Conservation (phyloP, 2,888 invertebrate genomes). For the Aphodius sticticus region DNA sequence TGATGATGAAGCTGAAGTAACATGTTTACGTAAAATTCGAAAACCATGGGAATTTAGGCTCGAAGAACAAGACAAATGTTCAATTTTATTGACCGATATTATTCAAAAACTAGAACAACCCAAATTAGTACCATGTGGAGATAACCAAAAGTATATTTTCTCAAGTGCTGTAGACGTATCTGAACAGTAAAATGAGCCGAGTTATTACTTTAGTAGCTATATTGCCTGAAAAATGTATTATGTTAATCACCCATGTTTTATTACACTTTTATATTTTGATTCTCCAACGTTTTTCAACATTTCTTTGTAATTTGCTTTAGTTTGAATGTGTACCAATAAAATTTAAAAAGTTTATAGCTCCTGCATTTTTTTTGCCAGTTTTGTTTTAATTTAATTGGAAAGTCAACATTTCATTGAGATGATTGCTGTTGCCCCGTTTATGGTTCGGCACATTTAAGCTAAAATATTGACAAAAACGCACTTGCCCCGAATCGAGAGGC, state of each 20-base stretch:
- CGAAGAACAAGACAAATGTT: constrained; percentile 34
- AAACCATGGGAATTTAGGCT: constrained; percentile 30
- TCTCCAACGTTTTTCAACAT: not conserved
- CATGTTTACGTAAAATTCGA: constrained; percentile 32
- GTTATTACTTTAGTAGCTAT: no score
- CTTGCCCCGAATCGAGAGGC: constrained; percentile 31
- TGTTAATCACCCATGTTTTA: not conserved
- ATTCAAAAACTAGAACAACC: constrained; percentile 35
- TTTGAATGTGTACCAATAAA: constrained; percentile 23
- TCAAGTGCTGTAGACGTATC: constrained; percentile 24
- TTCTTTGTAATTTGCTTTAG: constrained; percentile 8
- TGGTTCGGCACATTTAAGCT: constrained; percentile 12
- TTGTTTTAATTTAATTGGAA: constrained; percentile 17
- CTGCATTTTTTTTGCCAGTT: constrained; percentile 17
- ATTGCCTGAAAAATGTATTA: not conserved
- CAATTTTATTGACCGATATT: constrained; percentile 37
- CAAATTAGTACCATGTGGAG: constrained; percentile 34
- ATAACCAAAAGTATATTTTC: constrained; percentile 34
- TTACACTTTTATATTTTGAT: not conserved
- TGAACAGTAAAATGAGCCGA: constrained; percentile 25
- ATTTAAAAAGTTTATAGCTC: constrained; percentile 29
- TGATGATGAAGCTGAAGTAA: constrained; percentile 37
- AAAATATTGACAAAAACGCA: constrained; percentile 22
- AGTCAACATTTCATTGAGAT: constrained; percentile 27
- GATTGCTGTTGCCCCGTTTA: constrained; percentile 34